These are phyloP conservation scores for Brachionus paranguensis DNA, from an alignment of 1,140 invertebrate genomes.

Conservation along the genomic window DNA sequence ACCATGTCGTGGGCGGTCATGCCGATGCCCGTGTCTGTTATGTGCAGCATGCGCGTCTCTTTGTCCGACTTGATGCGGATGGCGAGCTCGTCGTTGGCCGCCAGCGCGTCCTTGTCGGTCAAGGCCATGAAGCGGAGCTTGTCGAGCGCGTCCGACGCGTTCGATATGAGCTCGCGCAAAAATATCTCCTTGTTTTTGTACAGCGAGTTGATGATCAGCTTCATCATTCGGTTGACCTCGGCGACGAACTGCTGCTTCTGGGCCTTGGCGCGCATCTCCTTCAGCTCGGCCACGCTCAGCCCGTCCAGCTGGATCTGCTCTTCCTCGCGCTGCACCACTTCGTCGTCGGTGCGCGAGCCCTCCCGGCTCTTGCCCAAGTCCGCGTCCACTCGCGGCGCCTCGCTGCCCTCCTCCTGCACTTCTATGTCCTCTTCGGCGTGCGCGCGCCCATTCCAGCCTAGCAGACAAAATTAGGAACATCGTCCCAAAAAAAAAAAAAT, in stretches of 20 bases:
- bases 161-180: conserved; percentile 91
- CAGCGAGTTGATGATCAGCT: conserved; percentile 94
- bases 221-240: conserved; percentile 98
- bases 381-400: conserved; percentile 60
- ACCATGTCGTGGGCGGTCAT: conserved; percentile 93
- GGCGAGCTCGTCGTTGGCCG: conserved; percentile 21
- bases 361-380: conserved; percentile 73
- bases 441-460: not conserved
- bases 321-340: conserved; percentile 69
- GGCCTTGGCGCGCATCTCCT: conserved; percentile 79
- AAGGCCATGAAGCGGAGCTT: conserved; percentile 72
- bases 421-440: conserved; percentile 42
- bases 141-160: conserved; percentile 60
- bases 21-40: conserved; percentile 93
- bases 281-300: conserved; percentile 80
- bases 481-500: not conserved
- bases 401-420: conserved; percentile 22
- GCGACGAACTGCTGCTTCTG: conserved; percentile 88
- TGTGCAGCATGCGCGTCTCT: conserved; percentile 84
- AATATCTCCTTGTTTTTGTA: conserved; percentile 99
- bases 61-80: conserved; percentile 69
- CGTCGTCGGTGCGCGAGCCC: conserved; percentile 68
- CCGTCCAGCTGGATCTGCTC: conserved; percentile 94
- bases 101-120: conserved; percentile 34
- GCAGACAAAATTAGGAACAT: not conserved